A percentile compares a stretch with the other conserved stretches of the same genome.
Evolutionary conservation across 2,113 vertebrate genomes (phyloP).

Genomic region (Peromyscus californicus): DNA sequence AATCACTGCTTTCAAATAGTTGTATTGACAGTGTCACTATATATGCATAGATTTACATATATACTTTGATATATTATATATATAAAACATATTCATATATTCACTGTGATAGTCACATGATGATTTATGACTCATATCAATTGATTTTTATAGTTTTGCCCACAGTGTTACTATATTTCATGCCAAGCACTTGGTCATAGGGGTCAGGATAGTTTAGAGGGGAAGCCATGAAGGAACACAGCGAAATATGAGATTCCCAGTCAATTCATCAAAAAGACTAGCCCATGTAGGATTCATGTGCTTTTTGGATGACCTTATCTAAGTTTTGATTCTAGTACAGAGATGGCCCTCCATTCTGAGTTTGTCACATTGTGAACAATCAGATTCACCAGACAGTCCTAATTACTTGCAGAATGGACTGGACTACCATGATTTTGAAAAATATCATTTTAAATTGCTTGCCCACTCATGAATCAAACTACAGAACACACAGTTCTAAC

Average conservation of each 20-base stretch:
- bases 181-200: background rate
- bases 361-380: background rate
- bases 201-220: background rate
- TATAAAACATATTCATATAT: background rate
- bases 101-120: background rate
- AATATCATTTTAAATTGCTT: conserved; percentile 39
- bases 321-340: background rate
- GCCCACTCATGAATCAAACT: conserved; percentile 40
- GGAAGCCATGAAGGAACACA: background rate
- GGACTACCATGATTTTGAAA: conserved; percentile 7
- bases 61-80: background rate
- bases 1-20: conserved; percentile 17
- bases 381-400: background rate
- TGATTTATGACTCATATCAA: background rate
- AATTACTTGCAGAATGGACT: conserved; percentile 19
- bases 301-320: background rate
- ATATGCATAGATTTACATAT: background rate
- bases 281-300: background rate
- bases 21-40: background rate
- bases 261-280: background rate
- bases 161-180: background rate
- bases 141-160: conserved; percentile 35
- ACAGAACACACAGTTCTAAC: background rate
- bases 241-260: background rate
- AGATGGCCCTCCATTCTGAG: background rate